A percentile compares a stretch with the other conserved stretches of the same genome.
Evolutionary conservation across 92 coral and sea anemone species (phyloP).

Genomic region (Pocillopora meandrina): DNA sequence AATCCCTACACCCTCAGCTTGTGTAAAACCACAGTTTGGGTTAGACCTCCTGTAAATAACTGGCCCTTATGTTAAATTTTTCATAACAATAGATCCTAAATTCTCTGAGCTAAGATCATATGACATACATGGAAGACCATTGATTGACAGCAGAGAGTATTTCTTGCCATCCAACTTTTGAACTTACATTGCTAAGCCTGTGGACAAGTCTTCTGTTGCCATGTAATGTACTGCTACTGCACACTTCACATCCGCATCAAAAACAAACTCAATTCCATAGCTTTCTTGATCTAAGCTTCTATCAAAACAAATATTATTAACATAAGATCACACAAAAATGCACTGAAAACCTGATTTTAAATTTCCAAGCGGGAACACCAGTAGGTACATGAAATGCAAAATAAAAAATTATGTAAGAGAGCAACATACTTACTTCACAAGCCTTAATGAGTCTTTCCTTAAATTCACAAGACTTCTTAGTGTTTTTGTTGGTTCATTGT

Average conservation of each 20-base stretch:
- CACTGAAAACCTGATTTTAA: neutral
- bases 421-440: constrained; percentile 71
- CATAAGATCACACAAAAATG: too few relatives aligned
- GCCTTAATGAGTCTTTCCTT: constrained; percentile 88
- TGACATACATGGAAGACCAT: too few relatives aligned
- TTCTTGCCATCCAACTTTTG: neutral
- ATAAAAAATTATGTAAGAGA: neutral
- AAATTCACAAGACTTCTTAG: constrained; percentile 88
- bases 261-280: constrained; percentile 82
- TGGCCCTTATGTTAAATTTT: too few relatives aligned
- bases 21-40: too few relatives aligned
- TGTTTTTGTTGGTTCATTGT: constrained; percentile 93
- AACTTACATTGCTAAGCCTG: constrained; percentile 92
- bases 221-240: constrained; percentile 73
- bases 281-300: constrained; percentile 53
- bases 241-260: constrained; percentile 98
- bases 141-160: too few relatives aligned
- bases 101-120: too few relatives aligned
- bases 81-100: too few relatives aligned
- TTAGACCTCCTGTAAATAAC: too few relatives aligned
- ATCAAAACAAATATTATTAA: neutral
- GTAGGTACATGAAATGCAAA: neutral
- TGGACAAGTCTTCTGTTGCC: constrained; percentile 89
- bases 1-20: too few relatives aligned
- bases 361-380: neutral